Evolutionary conservation across 1,140 invertebrate species (phyloP).

Genomic region (Drosophila littoralis): DNA sequence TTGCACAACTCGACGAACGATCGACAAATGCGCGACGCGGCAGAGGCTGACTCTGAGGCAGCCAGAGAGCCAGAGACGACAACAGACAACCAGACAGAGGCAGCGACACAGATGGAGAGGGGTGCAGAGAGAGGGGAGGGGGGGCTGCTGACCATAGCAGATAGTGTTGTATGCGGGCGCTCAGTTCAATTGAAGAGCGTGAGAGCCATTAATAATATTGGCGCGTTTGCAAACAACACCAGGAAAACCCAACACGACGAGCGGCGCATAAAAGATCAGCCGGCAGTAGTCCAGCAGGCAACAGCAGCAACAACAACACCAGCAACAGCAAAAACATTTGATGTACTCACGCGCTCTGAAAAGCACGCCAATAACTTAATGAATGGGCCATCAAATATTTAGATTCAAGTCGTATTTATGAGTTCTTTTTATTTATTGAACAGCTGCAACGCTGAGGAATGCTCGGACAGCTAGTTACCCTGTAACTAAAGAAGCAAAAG

Average conservation of each 20-base stretch:
- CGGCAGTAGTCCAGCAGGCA: conserved; percentile 16
- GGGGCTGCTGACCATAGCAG: neutral
- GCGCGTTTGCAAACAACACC: conserved; percentile 49
- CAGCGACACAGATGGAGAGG: neutral
- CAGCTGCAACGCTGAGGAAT: neutral
- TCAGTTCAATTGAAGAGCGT: conserved; percentile 76
- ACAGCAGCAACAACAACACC: conserved; percentile 22
- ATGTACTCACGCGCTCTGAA: conserved; percentile 57
- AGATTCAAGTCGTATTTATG: conserved; percentile 60
- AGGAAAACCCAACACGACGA: conserved; percentile 39
- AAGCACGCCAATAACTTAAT: conserved; percentile 61
- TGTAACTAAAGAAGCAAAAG: neutral
- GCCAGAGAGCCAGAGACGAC: conserved; percentile 16
- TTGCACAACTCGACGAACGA: conserved; percentile 63
- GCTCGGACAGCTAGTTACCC: conserved; percentile 17
- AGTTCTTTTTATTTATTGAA: conserved; percentile 40
- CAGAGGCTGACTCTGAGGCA: neutral
- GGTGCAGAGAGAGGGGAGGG: neutral
- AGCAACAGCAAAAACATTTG: conserved; percentile 31
- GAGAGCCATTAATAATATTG: conserved; percentile 73
- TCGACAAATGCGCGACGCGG: conserved; percentile 45
- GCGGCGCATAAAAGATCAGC: conserved; percentile 39
- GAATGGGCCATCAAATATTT: conserved; percentile 49
- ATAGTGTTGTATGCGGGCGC: conserved; percentile 37
- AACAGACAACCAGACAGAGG: conserved; percentile 18